Percentiles rank a stretch among this genome's conserved stretches.
These are phyloP conservation scores for Naso thynnoides DNA, from an alignment of 2,797 vertebrate species.

Conservation along the genomic window DNA sequence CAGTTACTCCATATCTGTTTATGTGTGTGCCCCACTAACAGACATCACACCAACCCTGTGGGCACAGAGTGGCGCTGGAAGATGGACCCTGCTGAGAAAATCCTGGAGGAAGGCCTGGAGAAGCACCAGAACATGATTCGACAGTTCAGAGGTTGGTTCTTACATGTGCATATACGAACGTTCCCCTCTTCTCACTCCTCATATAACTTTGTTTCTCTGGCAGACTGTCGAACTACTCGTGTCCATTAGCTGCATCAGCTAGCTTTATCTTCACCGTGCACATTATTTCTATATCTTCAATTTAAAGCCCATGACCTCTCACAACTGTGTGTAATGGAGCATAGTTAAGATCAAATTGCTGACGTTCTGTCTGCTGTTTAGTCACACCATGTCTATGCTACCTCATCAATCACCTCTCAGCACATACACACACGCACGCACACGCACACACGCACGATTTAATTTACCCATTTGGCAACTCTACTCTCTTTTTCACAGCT, in stretches of 20 bases:
- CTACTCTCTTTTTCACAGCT: not conserved
- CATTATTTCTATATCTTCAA: not conserved
- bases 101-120: slow-evolving; percentile 90
- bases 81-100: slow-evolving; percentile 93
- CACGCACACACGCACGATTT: not conserved
- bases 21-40: slow-evolving; percentile 57
- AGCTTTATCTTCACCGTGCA: not conserved
- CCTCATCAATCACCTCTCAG: slow-evolving; percentile 34
- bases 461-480: slow-evolving; percentile 4
- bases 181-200: not conserved
- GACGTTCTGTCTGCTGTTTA: slow-evolving; percentile 17
- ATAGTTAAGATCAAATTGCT: slow-evolving; percentile 20
- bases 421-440: not conserved
- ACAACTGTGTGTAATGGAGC: slow-evolving; percentile 20
- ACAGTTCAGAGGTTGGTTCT: slow-evolving; percentile 92
- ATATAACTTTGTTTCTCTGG: not conserved
- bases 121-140: slow-evolving; percentile 94
- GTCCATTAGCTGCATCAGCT: not conserved
- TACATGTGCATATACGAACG: not conserved
- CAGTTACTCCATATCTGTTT: not conserved
- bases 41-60: slow-evolving; percentile 97
- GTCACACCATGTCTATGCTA: not conserved
- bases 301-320: slow-evolving; percentile 9
- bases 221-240: not conserved
- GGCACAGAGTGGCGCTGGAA: slow-evolving; percentile 98